Evolutionary conservation across 2,113 vertebrate species (phyloP).

Genomic region (Puma concolor): DNA sequence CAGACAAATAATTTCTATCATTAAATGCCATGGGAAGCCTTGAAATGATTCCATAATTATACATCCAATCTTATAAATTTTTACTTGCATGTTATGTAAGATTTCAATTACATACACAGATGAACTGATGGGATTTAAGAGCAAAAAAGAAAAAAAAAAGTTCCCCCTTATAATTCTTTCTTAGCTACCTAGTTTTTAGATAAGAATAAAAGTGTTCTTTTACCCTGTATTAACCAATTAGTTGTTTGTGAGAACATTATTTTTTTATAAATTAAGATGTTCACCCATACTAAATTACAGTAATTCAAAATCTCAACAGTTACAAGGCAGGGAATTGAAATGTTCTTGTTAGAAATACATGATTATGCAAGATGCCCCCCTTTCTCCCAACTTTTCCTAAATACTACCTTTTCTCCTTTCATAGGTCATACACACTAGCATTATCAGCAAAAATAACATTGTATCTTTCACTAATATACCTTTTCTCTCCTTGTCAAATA

Average conservation of each 20-base stretch:
- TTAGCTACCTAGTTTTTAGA: neutral
- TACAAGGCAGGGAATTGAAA: neutral
- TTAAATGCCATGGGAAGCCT: neutral
- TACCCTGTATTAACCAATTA: neutral
- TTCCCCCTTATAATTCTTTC: neutral
- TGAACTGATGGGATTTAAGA: neutral
- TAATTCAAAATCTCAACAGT: neutral
- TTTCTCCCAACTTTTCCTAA: neutral
- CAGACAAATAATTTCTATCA: neutral
- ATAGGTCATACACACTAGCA: neutral
- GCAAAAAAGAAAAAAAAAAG: neutral
- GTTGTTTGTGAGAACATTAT: neutral
- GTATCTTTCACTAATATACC: neutral
- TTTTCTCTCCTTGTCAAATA: neutral
- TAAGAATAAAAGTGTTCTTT: neutral
- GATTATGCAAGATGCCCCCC: neutral
- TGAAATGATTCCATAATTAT: neutral
- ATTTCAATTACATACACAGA: neutral
- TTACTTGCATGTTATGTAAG: neutral
- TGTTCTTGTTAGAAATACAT: neutral
- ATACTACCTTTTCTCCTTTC: neutral
- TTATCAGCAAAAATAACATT: neutral
- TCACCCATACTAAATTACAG: neutral
- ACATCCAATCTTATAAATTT: neutral
- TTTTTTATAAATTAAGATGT: neutral